phyloP scores from a whole-genome alignment of 1,140 invertebrate genomes.

The Diachasma alloeum region DNA sequence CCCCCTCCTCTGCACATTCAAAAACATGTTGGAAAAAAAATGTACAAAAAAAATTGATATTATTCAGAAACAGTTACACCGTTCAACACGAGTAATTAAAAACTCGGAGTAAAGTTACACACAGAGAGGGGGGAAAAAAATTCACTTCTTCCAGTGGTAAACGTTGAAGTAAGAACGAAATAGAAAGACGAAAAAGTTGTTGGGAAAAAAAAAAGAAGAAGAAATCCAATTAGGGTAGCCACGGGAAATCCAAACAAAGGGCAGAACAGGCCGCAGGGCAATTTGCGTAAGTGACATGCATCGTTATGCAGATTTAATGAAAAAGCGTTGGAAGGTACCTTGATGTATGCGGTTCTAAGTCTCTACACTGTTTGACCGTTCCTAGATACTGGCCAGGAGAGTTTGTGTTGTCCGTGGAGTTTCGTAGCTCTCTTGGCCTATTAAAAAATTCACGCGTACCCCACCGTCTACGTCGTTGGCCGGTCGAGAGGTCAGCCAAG shows the following conservation, averaged over 20 bases:
- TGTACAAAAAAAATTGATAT: not conserved
- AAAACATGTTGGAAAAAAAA: not conserved
- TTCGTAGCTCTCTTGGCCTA: not conserved
- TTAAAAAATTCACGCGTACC: conserved; percentile 8
- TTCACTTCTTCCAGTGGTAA: not conserved
- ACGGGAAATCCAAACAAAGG: conserved; percentile 7
- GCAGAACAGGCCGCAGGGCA: not conserved
- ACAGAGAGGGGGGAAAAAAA: not conserved
- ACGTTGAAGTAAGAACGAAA: not conserved
- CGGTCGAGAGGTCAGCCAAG: conserved; percentile 33
- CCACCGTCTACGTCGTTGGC: conserved; percentile 11
- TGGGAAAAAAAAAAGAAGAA: not conserved
- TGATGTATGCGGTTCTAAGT: not conserved
- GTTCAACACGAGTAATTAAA: not conserved
- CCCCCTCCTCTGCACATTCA: not conserved
- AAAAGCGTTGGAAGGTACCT: not conserved
- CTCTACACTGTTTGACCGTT: not conserved
- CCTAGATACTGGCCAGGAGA: not conserved
- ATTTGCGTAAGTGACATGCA: conserved; percentile 12
- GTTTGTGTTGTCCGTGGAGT: not conserved
- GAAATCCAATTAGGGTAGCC: conserved; percentile 7
- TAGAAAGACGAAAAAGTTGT: not conserved
- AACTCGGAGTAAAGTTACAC: not conserved
- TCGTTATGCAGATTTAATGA: conserved; percentile 13
- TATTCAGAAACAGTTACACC: not conserved